A percentile compares a stretch with the other conserved stretches of the same genome.
Conservation (phyloP, 2,888 invertebrate genomes). For the Neelides folsomi region DNA sequence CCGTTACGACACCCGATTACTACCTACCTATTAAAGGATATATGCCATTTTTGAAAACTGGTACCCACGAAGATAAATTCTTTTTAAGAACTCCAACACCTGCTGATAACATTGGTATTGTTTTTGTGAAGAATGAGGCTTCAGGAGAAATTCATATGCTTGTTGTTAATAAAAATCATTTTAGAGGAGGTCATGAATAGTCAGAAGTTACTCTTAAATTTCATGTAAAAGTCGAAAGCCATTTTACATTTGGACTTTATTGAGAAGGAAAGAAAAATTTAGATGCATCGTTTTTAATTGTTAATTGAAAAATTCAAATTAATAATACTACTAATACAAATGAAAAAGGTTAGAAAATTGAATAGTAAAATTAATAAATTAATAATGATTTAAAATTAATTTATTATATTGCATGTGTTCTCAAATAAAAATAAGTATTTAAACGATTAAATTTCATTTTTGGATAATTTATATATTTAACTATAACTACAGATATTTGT, state of each 20-base stretch:
- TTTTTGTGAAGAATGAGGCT: background rate
- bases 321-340: too few relatives aligned
- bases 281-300: background rate
- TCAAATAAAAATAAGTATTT: too few relatives aligned
- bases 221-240: background rate
- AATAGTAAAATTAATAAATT: too few relatives aligned
- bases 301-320: conserved; percentile 2
- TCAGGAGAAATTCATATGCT: background rate
- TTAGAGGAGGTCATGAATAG: background rate
- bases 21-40: background rate
- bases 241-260: background rate
- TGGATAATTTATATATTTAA: too few relatives aligned
- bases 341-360: too few relatives aligned
- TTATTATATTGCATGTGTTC: too few relatives aligned
- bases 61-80: background rate
- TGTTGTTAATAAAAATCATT: background rate
- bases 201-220: background rate
- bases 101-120: background rate
- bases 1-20: background rate
- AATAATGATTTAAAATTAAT: too few relatives aligned
- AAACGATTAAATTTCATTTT: too few relatives aligned
- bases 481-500: too few relatives aligned
- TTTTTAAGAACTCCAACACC: background rate
- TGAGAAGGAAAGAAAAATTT: conserved; percentile 1
- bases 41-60: background rate